These are phyloP conservation scores for Diadegma fenestrale DNA, from an alignment of 2,888 invertebrate species.

Conservation along the genomic window DNA sequence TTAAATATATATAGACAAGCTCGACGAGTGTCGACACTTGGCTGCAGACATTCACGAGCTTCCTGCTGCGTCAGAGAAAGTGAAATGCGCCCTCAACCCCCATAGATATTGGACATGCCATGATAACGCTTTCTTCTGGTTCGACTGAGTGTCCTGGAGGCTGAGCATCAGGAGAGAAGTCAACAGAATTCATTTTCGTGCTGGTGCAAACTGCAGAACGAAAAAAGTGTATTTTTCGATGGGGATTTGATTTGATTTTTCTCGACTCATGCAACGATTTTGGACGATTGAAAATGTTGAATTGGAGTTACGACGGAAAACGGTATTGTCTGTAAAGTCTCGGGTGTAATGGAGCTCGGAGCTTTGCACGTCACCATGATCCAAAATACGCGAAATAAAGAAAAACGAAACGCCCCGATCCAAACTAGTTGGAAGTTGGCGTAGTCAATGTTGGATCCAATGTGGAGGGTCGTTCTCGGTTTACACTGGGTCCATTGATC, in stretches of 20 bases:
- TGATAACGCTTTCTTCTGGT: neutral
- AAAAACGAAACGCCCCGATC: neutral
- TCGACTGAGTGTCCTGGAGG: neutral
- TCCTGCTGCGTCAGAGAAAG: conserved; percentile 66
- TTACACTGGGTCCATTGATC: conserved; percentile 30
- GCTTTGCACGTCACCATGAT: neutral
- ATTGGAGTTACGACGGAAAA: neutral
- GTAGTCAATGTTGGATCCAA: conserved; percentile 21
- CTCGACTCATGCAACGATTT: neutral
- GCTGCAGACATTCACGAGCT: conserved; percentile 53
- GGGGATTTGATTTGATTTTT: too few species aligned
- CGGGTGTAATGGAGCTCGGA: neutral
- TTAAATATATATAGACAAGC: neutral
- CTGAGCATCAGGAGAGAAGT: too few species aligned
- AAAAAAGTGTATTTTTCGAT: neutral
- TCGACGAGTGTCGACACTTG: conserved; percentile 53
- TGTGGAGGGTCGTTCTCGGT: conserved; percentile 28
- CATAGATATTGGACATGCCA: neutral
- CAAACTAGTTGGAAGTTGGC: neutral
- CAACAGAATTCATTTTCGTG: conserved; percentile 14
- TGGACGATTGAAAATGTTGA: neutral
- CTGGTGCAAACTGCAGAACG: neutral
- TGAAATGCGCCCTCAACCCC: conserved; percentile 37
- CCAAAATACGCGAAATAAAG: neutral
- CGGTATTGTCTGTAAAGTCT: neutral